Evolutionary conservation across 2,888 invertebrate species (phyloP).

Genomic region (Drosophila monieri): DNA sequence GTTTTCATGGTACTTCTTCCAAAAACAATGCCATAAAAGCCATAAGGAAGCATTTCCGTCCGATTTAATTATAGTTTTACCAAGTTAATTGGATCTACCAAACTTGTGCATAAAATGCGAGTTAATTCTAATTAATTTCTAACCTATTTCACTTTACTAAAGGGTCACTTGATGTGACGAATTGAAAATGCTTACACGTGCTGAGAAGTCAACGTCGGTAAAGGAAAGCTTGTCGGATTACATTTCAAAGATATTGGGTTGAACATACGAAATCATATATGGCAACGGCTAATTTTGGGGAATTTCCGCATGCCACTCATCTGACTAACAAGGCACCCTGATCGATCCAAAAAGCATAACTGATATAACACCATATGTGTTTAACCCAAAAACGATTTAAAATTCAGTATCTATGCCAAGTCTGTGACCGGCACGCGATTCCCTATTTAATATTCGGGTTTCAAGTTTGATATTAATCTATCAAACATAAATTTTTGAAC

Average conservation of each 20-base stretch:
- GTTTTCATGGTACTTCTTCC: slow-evolving; percentile 20
- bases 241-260: slow-evolving; percentile 1
- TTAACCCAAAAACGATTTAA: slow-evolving; percentile 8
- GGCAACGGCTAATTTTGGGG: slow-evolving; percentile 23
- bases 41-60: slow-evolving; percentile 29
- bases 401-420: slow-evolving; percentile 12
- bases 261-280: slow-evolving; percentile 10
- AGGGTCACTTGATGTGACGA: neutral
- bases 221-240: slow-evolving; percentile 4
- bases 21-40: slow-evolving; percentile 12
- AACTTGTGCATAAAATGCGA: neutral
- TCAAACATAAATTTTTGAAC: neutral
- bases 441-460: neutral
- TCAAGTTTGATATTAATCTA: slow-evolving; percentile 3
- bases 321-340: slow-evolving; percentile 21
- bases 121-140: neutral
- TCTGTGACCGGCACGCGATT: slow-evolving; percentile 38
- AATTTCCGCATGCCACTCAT: slow-evolving; percentile 33
- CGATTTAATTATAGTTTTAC: slow-evolving; percentile 11
- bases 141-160: neutral
- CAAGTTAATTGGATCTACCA: slow-evolving; percentile 29
- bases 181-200: neutral
- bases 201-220: neutral
- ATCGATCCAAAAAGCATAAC: slow-evolving; percentile 10
- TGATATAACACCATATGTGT: slow-evolving; percentile 5